These are phyloP conservation scores for Trididemnum clinides DNA, from an alignment of 23 tunicate genomes.

Conservation along the genomic window DNA sequence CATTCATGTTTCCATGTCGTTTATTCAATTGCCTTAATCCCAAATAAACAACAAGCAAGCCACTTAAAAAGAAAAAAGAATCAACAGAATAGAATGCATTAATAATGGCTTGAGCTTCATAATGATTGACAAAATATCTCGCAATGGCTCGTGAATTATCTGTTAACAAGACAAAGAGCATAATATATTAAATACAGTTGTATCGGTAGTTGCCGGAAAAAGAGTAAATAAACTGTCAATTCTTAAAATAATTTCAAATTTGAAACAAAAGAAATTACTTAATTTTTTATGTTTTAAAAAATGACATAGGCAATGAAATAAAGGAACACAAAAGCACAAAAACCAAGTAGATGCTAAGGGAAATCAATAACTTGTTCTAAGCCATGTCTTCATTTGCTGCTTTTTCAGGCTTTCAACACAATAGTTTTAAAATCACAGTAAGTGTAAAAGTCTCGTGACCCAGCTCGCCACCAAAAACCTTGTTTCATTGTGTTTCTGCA, in stretches of 20 bases:
- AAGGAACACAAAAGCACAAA: background rate
- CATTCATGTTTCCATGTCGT: constrained; percentile 66
- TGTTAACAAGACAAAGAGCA: background rate
- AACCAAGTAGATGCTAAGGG: too few species aligned
- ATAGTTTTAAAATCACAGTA: too few species aligned
- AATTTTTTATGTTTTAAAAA: background rate
- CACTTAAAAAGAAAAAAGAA: constrained; percentile 84
- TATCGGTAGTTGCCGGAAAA: too few species aligned
- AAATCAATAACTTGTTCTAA: too few species aligned
- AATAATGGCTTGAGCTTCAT: constrained; percentile 38
- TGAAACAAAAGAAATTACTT: background rate
- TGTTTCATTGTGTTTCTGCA: too few species aligned
- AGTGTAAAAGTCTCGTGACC: too few species aligned
- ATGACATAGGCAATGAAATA: background rate
- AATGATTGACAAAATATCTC: constrained; percentile 12
- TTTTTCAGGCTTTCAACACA: too few species aligned
- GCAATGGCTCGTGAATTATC: constrained; percentile 40
- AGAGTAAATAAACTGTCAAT: too few species aligned
- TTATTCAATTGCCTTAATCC: constrained; percentile 63
- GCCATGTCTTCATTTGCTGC: too few species aligned
- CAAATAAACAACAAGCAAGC: constrained; percentile 72
- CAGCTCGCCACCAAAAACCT: too few species aligned
- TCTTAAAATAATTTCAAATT: too few species aligned
- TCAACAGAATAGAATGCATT: constrained; percentile 75
- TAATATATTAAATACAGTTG: too few species aligned